Base-by-base conservation (phyloP, 1,140 invertebrate species). In the Triops longicaudatus region DNA sequence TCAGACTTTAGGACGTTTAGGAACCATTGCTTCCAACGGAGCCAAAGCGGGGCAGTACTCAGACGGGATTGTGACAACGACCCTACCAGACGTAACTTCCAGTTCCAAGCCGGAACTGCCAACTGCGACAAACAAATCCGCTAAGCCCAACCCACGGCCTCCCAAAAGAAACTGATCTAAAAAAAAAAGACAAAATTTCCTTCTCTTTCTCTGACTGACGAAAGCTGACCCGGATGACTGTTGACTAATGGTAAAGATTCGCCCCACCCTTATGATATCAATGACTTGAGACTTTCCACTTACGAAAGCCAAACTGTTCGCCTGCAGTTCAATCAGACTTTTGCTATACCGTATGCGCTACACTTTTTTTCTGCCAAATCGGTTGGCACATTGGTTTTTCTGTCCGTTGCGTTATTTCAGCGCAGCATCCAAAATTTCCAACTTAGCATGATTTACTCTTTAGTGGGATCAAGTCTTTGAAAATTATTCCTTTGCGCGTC, bases 1-100 rank as follows among this genome's bases (percentile, higher is more conserved):
- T 86, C 93, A 95, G 87, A 93, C 93, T 84, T 90, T 94, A 81
- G 93, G 92, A 78, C 86, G 93, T 80, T 87, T 93, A 78, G 92
- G 95, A 84, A 79, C 93, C 83, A 89, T 89, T 77, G 88, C 92
- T 78, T 88, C 89, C 80, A 89, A 90, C 83, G 88, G 90, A 82
- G 73, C 72, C 75, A 84, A 92, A 86, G 80, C 88, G 92, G 81
- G 92, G 92, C 78, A 92, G 92, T 80, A 93, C 93, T 86, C 94
- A 94, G 87, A 94, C 92, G 7, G 79, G 79, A 84, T 91, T 90
- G 81, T 88, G 75, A 73, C 28, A 78, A 28, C 10, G 63, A 12
- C 28, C 28, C 22, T 27, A 78, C 4, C 42, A 41, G 41, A 41
- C 22, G 43, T 26, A 41, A 78, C 43, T 41, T 9, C 42, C 78